Base-by-base conservation (phyloP, 1,140 invertebrate genomes). In the Zophobas atratus region DNA sequence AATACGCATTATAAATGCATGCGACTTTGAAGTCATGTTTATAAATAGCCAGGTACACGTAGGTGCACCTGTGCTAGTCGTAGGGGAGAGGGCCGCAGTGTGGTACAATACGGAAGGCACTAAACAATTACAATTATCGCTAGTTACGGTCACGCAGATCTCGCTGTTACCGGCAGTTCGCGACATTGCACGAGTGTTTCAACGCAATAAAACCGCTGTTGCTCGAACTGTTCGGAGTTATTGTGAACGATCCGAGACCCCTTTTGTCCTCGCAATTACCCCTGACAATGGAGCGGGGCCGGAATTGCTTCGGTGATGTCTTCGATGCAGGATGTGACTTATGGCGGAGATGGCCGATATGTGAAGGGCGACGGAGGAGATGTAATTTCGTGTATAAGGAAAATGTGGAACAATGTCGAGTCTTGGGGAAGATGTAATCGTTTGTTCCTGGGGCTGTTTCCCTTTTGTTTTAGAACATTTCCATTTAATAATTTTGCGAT, bases 51-150 rank as follows among this genome's bases (percentile, higher is more conserved):
- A 67, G 60, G 60, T 67, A 70, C n/a, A 70, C 35, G 41, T 70
- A 51, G 51, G 51, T 55, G 48, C 39, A 56, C 71, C 55, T 53
- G 55, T 20, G 53, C 49, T 55, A 8, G 63, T 46, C 6, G 35
- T 36, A 20, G 49, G 39, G 41, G 55, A 53, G 38, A 56, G 49
- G 36, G 39, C 6, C 2, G 8, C 8, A 39, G 5, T 33, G 5
- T 33, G 6, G 5, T 38, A 55, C 38, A 56, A 73, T 56, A 73
- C 71, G 51, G 71, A 73, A 73, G 71, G 49, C n/a, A 41, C 49
- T 2, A 55, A 73, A 55, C 49, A 73, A 73, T 73, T 41, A 56
- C 70, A 72, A 53, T 72, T 72, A 72, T 72, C 70, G 70, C 70
- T 35, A 72, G 70, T 53, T 72, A 51, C 48, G 70, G 70, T 73